A percentile compares a stretch with the other conserved stretches of the same genome.
phyloP scores from a whole-genome alignment of 1,140 invertebrate species.

The Aphelenchoides fujianensis region DNA sequence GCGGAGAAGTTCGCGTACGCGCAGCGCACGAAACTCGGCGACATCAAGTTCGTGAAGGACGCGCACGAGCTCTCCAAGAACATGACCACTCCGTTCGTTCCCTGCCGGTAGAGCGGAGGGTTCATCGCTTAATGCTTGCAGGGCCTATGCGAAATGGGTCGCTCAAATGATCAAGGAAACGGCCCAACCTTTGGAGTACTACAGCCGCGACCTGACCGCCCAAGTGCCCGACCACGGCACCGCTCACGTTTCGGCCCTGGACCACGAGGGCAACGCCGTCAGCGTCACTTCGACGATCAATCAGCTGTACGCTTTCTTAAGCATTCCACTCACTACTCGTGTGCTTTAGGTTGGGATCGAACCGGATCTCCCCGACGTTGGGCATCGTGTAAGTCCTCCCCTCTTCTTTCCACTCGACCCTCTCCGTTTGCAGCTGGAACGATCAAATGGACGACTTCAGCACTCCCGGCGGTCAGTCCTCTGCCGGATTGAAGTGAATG shows the following conservation, averaged over 20 bases:
- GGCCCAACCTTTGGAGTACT: constrained; percentile 54
- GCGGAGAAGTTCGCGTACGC: constrained; percentile 88
- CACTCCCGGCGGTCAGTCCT: too few relatives aligned
- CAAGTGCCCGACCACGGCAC: constrained; percentile 70
- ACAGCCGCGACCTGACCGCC: constrained; percentile 39
- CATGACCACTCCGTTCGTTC: constrained; percentile 51
- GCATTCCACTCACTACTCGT: too few relatives aligned
- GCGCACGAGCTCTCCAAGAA: not conserved
- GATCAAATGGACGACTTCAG: constrained; percentile 76
- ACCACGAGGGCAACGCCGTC: constrained; percentile 83
- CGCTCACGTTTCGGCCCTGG: constrained; percentile 80
- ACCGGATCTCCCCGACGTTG: constrained; percentile 68
- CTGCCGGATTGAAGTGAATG: too few relatives aligned
- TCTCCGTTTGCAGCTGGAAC: too few relatives aligned
- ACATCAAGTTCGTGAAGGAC: constrained; percentile 65
- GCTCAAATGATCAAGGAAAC: constrained; percentile 21
- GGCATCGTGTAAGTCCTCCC: constrained; percentile 86
- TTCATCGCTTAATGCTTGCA: constrained; percentile 28
- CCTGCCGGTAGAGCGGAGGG: not conserved
- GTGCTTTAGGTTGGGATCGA: constrained; percentile 65
- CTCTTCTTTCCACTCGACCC: too few relatives aligned
- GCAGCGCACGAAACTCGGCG: constrained; percentile 76
- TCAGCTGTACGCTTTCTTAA: constrained; percentile 72
- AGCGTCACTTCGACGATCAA: constrained; percentile 87
- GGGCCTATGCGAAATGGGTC: constrained; percentile 53